A percentile compares a stretch with the other conserved stretches of the same genome.
These are phyloP conservation scores for Tetragonula carbonaria DNA, from an alignment of 2,888 invertebrate species.

Conservation along the genomic window DNA sequence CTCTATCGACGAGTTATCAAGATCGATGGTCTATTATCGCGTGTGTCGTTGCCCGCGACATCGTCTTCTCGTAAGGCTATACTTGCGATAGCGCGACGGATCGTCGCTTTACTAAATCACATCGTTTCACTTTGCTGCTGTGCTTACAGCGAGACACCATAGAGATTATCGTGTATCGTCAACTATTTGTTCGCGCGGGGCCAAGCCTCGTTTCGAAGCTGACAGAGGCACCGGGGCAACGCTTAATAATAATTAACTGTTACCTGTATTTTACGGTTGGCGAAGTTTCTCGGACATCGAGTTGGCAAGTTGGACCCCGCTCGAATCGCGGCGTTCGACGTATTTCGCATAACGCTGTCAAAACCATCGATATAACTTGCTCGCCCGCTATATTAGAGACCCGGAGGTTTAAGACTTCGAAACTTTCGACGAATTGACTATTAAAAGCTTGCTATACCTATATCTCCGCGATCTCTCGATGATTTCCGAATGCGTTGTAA, in stretches of 20 bases:
- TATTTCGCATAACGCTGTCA: constrained; percentile 2
- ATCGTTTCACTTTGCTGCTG: neutral
- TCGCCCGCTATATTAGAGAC: neutral
- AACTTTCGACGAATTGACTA: neutral
- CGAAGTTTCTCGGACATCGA: neutral
- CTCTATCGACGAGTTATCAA: neutral
- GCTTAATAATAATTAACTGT: constrained; percentile 23
- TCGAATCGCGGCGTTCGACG: neutral
- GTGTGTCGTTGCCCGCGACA: neutral
- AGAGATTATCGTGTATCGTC: neutral
- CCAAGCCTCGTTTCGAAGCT: neutral
- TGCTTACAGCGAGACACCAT: neutral
- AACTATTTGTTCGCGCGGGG: neutral
- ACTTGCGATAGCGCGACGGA: constrained; percentile 2
- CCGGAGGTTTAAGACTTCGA: neutral
- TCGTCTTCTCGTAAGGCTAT: neutral
- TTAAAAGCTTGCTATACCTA: neutral
- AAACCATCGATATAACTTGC: neutral
- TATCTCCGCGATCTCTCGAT: too few relatives aligned
- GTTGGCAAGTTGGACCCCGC: neutral
- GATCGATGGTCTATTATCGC: neutral
- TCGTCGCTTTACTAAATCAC: neutral
- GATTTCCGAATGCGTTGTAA: neutral
- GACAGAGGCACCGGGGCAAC: constrained; percentile 16
- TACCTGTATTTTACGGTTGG: constrained; percentile 15